Evolutionary conservation across 2,113 vertebrate genomes (phyloP), one percentile per base, ranked within the genome.

Genomic region (Apodemus sylvaticus): DNA sequence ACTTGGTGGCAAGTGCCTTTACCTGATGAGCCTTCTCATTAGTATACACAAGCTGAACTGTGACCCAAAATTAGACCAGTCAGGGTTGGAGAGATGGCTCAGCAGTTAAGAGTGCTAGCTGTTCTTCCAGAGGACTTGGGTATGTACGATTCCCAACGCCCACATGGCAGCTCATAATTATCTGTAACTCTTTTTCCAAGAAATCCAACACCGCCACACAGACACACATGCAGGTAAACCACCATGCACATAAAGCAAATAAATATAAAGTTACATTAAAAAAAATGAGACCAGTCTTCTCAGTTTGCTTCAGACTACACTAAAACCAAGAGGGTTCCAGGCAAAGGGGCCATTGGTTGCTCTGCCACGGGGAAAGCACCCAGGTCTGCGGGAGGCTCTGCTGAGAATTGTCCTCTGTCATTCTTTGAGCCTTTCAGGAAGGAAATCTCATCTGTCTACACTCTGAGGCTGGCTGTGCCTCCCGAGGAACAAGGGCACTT

Each of bases 341-440:
- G 42, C 3, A 87, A 94, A 77, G 55, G 1, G 7, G 62, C 53
- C 86, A 0, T 36, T 71, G 51, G 24, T 94, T n/a, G 62, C 42
- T 45, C 13, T 45, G 12, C 55, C 31, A 60, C 31, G 48, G 89
- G 24, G 60, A 48, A 86, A 26, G n/a, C 89, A 60, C 78, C 51
- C n/a, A 45, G 7, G 39, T 55, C 73, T 62, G 4, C 64, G 39
- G 82, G 29, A 93, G 51, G 13, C 45, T 82, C 53, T 64, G 55
- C 82, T 66, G 39, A 66, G 26, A 5, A 24, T 22, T 39, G 48
- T 73, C 74, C 73, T 76, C 62, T 88, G 31, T 93, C 87, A 93
- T 90, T 53, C 48, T 83, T 90, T 26, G 81, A 97, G 86, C 24
- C 34, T 78, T 53, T 93, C 78, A 90, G 93, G 89, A 95, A 68